Conservation (phyloP, 2,113 vertebrate genomes). For the Ageneiosus marmoratus region DNA sequence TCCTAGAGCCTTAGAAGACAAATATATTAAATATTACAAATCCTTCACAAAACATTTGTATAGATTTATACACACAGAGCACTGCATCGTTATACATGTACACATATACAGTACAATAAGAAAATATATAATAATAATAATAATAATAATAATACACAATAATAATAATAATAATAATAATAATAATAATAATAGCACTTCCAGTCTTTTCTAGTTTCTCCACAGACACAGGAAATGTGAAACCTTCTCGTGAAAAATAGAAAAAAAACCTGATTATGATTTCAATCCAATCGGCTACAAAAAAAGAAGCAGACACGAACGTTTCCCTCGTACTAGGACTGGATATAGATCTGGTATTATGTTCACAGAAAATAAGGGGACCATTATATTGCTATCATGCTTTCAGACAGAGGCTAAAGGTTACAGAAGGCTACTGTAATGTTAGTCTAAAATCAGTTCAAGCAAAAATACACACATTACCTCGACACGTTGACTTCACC, state of each 20-base stretch:
- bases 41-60: conserved; percentile 75
- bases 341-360: conserved; percentile 44
- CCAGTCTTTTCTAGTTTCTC: conserved; percentile 44
- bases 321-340: conserved; percentile 49
- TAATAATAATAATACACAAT: conserved; percentile 33
- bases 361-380: conserved; percentile 43
- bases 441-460: conserved; percentile 52
- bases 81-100: conserved; percentile 71
- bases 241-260: conserved; percentile 46
- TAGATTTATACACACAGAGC: conserved; percentile 71
- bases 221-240: conserved; percentile 40
- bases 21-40: conserved; percentile 81
- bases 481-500: conserved; percentile 47
- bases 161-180: conserved; percentile 30
- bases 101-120: conserved; percentile 67
- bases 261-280: conserved; percentile 54
- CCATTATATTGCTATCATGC: conserved; percentile 59
- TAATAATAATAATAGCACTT: conserved; percentile 38
- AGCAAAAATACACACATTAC: conserved; percentile 53
- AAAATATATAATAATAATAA: conserved; percentile 49
- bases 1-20: conserved; percentile 75
- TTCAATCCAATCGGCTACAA: conserved; percentile 27
- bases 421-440: conserved; percentile 49
- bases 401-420: conserved; percentile 57
- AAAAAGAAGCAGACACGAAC: conserved; percentile 49